Base-by-base conservation (phyloP, 2,797 vertebrate genomes). In the Rhinophrynus dorsalis region DNA sequence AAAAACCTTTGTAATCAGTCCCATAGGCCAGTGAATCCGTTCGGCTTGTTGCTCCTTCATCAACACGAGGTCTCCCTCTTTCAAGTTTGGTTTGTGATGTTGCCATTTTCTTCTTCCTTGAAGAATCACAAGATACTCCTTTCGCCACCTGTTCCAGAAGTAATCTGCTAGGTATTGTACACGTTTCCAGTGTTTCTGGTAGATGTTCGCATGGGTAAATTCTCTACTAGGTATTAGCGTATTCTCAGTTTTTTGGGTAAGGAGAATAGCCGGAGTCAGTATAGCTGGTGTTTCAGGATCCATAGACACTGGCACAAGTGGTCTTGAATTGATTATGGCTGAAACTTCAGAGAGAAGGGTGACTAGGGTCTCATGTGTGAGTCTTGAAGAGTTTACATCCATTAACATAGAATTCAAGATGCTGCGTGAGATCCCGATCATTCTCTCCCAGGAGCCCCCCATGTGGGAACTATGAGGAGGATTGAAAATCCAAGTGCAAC, bases 401-500 rank as follows among this genome's bases (percentile, higher is more conserved):
- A 27, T 26, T 5, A 51, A n/a, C 48, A 51, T 51, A 51, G n/a
- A 52, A 26, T 52, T 26, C n/a, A 32, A 52, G 6, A 52, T 52
- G 13, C n/a, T 52, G 26, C n/a, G 11, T 26, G 50, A 27, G 50
- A 52, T 52, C 13, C 24, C 24, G 6, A 52, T 52, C 50, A 52
- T 52, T 18, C 50, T 52, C 12, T 52, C 50, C 50, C 26, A 44
- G 11, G 40, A 44, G n/a, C 40, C 40, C 3, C 40, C 40, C 40
- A 44, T 44, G n/a, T 44, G 1, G 23, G 50, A 52, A 30, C 13
- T 26, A 30, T 30, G 27, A 52, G 42, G 45, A 26, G 50, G 23
- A n/a, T 52, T 52, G 23, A 52, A 52, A 26, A 52, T 52, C 23
- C 50, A 52, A 3, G 50, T 52, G 23, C 50, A 52, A 52, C n/a